Conservation (phyloP, 92 coral and sea anemone species). For the Actinostola sp. region DNA sequence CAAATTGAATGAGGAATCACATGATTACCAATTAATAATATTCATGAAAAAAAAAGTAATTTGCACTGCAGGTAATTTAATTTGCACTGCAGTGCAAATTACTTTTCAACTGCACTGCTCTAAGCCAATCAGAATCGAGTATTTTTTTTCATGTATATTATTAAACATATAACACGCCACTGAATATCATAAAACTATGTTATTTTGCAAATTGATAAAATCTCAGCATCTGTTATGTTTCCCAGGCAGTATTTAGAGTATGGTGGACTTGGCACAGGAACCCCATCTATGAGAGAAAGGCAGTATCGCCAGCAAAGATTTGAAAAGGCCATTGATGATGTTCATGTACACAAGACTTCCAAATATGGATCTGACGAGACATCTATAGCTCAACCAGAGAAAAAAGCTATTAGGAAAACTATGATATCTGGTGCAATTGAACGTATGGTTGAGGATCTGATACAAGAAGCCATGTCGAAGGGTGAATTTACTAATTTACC, state of each 20-base stretch:
- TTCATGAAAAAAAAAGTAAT: no score
- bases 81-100: no score
- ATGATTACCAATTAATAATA: no score
- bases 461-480: conserved; percentile 88
- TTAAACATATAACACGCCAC: no score
- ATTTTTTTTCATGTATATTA: no score
- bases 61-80: no score
- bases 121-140: no score
- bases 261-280: conserved; percentile 83
- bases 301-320: conserved; percentile 74
- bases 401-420: conserved; percentile 64
- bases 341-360: conserved; percentile 61
- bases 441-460: conserved; percentile 80
- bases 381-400: conserved; percentile 84
- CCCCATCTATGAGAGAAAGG: conserved; percentile 69
- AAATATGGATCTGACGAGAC: conserved; percentile 83
- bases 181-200: no score
- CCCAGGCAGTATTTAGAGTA: conserved; percentile 74
- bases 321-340: conserved; percentile 79
- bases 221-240: neutral
- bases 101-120: no score
- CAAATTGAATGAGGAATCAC: no score
- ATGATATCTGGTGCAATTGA: conserved; percentile 84
- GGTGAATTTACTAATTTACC: conserved; percentile 82
- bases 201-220: no score